A percentile compares a stretch with the other conserved stretches of the same genome.
Conservation (phyloP, 2,888 invertebrate genomes). For the Polyploca ridens region DNA sequence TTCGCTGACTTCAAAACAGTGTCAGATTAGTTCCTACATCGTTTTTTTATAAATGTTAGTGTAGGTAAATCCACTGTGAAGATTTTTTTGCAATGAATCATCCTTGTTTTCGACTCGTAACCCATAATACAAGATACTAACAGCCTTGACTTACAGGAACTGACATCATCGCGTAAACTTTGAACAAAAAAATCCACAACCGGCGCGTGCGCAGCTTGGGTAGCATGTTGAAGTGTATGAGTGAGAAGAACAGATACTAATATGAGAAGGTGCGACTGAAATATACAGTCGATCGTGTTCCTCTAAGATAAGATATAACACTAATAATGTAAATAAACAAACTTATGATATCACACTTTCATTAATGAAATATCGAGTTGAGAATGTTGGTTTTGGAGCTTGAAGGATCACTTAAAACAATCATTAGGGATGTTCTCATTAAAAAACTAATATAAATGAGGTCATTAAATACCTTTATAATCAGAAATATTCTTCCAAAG, state of each 20-base stretch:
- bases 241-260: background rate
- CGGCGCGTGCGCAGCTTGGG: slow-evolving; percentile 1
- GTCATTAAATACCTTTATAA: slow-evolving; percentile 2
- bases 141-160: background rate
- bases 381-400: background rate
- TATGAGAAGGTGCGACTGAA: background rate
- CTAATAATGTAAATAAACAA: background rate
- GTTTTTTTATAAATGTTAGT: too few species aligned
- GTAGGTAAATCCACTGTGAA: too few species aligned
- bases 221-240: background rate
- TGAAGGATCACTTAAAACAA: background rate
- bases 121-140: too few species aligned
- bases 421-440: background rate
- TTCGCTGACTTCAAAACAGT: too few species aligned
- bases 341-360: background rate
- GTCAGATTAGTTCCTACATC: too few species aligned
- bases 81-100: background rate
- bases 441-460: background rate
- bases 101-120: background rate
- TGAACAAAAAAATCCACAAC: background rate
- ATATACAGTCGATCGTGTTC: background rate
- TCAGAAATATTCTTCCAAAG: background rate
- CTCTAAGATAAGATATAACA: background rate
- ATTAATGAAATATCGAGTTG: background rate
- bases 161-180: background rate